Evolutionary conservation across 2,888 invertebrate genomes (phyloP).

Genomic region (Dyspetes luteomarginatus): DNA sequence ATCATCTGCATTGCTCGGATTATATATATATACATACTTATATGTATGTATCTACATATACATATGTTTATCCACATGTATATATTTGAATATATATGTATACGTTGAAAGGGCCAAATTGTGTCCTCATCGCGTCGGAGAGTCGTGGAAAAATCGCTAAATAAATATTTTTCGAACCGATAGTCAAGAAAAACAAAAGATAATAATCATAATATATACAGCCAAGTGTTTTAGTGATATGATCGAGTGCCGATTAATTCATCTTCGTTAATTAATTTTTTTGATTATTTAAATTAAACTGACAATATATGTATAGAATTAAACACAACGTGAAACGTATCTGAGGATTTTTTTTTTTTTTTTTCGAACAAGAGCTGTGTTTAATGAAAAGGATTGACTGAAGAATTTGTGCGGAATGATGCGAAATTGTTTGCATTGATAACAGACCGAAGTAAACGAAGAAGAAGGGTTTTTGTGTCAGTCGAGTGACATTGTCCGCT

Average conservation of each 20-base stretch:
- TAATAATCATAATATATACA: not conserved
- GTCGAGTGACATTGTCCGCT: not conserved
- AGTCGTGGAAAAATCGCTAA: too few relatives aligned
- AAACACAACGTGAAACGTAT: too few relatives aligned
- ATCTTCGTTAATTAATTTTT: not conserved
- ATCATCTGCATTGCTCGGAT: conserved; percentile 1
- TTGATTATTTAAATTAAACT: too few relatives aligned
- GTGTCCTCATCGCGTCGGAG: too few relatives aligned
- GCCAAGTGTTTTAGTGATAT: conserved; percentile 29
- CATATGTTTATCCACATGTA: not conserved
- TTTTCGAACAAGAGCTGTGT: not conserved
- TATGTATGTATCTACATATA: not conserved
- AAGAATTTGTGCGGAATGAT: conserved; percentile 51
- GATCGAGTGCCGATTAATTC: conserved; percentile 28
- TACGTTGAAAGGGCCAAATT: too few relatives aligned
- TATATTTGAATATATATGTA: not conserved
- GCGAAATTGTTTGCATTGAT: conserved; percentile 34
- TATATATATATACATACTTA: not conserved
- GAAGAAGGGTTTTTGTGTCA: not conserved
- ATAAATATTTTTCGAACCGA: too few relatives aligned
- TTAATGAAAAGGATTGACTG: conserved; percentile 19
- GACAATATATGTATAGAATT: too few relatives aligned
- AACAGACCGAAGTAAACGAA: not conserved
- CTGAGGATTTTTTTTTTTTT: too few relatives aligned
- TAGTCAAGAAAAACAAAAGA: not conserved